Evolutionary conservation across 2,797 vertebrate species (phyloP).

Genomic region (Acipenser oxyrinchus): DNA sequence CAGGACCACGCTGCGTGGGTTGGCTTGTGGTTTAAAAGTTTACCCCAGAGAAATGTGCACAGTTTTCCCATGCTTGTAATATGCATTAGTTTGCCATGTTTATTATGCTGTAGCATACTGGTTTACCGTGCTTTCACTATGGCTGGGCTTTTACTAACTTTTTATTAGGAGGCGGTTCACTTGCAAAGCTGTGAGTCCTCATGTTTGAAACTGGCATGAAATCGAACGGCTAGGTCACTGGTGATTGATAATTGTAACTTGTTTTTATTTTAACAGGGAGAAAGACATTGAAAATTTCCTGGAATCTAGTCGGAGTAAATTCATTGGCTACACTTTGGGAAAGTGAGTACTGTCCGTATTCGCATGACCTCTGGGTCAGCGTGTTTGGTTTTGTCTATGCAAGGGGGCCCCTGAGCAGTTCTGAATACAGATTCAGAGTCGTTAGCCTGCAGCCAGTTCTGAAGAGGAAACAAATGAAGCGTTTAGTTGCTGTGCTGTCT

Average conservation of each 20-base stretch:
- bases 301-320: conserved; percentile 96
- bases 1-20: no score
- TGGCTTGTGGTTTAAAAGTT: not conserved
- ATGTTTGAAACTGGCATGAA: not conserved
- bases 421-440: no score
- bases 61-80: not conserved
- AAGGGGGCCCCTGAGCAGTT: no score
- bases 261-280: conserved; percentile 59
- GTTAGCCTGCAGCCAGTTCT: no score
- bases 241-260: not conserved
- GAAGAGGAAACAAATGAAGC: not conserved
- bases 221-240: not conserved
- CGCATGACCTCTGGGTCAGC: no score
- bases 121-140: not conserved
- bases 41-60: not conserved
- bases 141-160: not conserved
- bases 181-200: not conserved
- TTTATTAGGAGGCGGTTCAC: not conserved
- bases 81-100: not conserved
- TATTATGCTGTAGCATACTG: not conserved
- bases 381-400: no score
- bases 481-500: not conserved
- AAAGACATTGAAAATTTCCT: conserved; percentile 97
- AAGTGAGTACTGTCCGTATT: conserved; percentile 56
- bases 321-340: conserved; percentile 93